A percentile compares a stretch with the other conserved stretches of the same genome.
Conservation (phyloP, 1,140 invertebrate species). For the Harlomillsia oculata region DNA sequence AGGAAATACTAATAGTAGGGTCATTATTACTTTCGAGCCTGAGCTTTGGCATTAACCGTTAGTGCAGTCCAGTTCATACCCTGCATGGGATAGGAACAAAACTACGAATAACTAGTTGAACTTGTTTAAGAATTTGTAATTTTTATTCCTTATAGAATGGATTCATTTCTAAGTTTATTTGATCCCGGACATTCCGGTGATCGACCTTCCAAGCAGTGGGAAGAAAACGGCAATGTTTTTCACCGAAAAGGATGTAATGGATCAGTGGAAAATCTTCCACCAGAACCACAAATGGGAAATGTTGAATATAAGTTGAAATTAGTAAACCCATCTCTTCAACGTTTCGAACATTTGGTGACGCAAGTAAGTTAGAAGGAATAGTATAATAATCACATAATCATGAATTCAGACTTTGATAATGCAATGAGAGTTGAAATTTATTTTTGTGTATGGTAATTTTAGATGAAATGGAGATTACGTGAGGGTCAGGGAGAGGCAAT, state of each 20-base stretch:
- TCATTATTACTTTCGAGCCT: too few species aligned
- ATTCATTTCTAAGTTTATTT: conserved; percentile 67
- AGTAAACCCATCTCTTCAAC: conserved; percentile 67
- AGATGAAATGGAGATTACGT: conserved; percentile 78
- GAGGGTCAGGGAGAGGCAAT: conserved; percentile 88
- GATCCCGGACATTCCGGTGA: conserved; percentile 48
- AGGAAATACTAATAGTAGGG: too few species aligned
- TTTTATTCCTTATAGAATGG: conserved; percentile 45
- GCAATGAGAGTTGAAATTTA: not conserved
- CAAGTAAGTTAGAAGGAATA: conserved; percentile 49
- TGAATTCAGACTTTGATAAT: not conserved
- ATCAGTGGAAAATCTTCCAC: conserved; percentile 52
- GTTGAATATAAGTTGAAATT: conserved; percentile 88
- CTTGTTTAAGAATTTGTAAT: too few species aligned
- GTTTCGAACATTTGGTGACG: conserved; percentile 80
- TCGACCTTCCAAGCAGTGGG: not conserved
- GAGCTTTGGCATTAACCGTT: too few species aligned
- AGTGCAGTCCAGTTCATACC: too few species aligned
- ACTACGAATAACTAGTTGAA: too few species aligned
- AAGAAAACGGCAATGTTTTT: conserved; percentile 19
- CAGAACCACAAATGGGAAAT: conserved; percentile 81
- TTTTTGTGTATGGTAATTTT: too few species aligned
- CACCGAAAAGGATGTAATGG: not conserved
- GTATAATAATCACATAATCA: not conserved
- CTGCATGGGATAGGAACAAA: too few species aligned